Conservation (phyloP, 2,797 vertebrate species). For the Hafferia zeledoni region DNA sequence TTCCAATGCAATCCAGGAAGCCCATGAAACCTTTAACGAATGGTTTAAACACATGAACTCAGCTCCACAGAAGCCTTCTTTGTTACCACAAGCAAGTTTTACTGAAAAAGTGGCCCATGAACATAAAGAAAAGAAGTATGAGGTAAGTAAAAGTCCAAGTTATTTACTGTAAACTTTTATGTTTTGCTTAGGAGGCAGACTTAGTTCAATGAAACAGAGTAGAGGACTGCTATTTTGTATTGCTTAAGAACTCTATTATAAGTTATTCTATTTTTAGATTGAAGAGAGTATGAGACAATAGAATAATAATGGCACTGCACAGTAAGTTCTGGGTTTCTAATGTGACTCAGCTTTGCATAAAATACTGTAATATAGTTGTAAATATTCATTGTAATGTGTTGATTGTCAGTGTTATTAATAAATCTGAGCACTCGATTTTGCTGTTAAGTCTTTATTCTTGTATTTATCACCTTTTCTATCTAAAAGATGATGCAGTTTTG, state of each 20-base stretch:
- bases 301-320: neutral
- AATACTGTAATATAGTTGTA: neutral
- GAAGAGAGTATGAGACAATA: neutral
- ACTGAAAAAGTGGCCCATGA: constrained; percentile 94
- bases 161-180: neutral
- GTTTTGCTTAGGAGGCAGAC: neutral
- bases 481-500: neutral
- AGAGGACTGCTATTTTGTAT: neutral
- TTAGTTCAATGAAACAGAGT: neutral
- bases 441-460: neutral
- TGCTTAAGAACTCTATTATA: neutral
- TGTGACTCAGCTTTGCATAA: neutral
- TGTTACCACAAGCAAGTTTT: constrained; percentile 87
- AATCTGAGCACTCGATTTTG: neutral
- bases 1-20: constrained; percentile 78
- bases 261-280: neutral
- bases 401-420: neutral
- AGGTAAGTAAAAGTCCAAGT: constrained; percentile 75
- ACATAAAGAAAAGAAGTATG: constrained; percentile 93
- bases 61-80: constrained; percentile 88
- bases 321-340: neutral
- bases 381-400: neutral
- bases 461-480: neutral
- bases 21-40: constrained; percentile 92
- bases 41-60: constrained; percentile 96